phyloP scores from a whole-genome alignment of 2,797 vertebrate genomes.

The Pogonophryne albipinna region DNA sequence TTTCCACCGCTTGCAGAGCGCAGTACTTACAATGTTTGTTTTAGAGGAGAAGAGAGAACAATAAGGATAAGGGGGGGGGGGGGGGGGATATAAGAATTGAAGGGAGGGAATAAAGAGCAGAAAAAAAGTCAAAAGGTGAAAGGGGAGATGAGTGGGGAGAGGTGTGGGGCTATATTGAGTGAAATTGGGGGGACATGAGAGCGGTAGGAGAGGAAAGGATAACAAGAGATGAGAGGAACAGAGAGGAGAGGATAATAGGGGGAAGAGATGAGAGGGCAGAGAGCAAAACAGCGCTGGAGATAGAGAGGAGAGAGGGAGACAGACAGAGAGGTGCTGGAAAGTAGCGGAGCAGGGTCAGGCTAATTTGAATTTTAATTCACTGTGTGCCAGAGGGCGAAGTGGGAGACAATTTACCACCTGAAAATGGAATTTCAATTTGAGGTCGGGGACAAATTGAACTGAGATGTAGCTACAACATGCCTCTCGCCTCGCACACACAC shows the following conservation, averaged over 20 bases:
- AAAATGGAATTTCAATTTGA: slow-evolving; percentile 87
- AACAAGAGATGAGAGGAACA: slow-evolving; percentile 75
- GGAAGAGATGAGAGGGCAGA: slow-evolving; percentile 79
- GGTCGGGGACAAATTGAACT: slow-evolving; percentile 85
- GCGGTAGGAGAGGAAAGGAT: slow-evolving; percentile 62
- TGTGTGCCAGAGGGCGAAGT: slow-evolving; percentile 85
- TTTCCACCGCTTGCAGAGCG: not conserved
- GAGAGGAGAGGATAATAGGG: slow-evolving; percentile 76
- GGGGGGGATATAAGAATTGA: not conserved
- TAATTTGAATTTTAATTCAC: slow-evolving; percentile 87
- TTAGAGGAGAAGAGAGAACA: slow-evolving; percentile 5
- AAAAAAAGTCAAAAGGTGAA: slow-evolving; percentile 42
- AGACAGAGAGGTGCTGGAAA: slow-evolving; percentile 76
- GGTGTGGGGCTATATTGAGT: slow-evolving; percentile 23
- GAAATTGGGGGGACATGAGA: slow-evolving; percentile 61
- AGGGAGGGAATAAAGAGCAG: slow-evolving; percentile 42
- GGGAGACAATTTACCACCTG: slow-evolving; percentile 86
- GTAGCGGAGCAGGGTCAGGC: slow-evolving; percentile 81
- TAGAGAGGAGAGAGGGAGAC: slow-evolving; percentile 58
- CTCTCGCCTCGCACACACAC: slow-evolving; percentile 54
- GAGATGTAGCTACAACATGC: slow-evolving; percentile 85
- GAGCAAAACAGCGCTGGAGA: slow-evolving; percentile 65
- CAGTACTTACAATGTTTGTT: slow-evolving; percentile 14
- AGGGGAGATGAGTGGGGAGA: slow-evolving; percentile 31
- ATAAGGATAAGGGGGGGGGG: not conserved